Base-by-base conservation (phyloP, 1,140 invertebrate genomes). In the Diabrotica undecimpunctata region DNA sequence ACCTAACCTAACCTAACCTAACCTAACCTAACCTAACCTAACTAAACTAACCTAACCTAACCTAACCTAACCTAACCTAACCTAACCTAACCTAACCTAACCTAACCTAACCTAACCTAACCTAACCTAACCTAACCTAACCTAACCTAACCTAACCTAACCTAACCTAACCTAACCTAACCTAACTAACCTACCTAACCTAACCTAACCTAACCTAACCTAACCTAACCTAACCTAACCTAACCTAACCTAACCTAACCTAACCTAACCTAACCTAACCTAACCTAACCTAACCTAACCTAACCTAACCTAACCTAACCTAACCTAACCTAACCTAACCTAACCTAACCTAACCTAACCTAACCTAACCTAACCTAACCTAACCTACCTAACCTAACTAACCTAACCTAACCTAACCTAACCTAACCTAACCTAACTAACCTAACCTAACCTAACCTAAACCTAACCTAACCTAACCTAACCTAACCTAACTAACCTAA, bases 101-200 rank as follows among this genome's bases (percentile, higher is more conserved):
- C 55, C 55, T 57, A 37, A 57, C 55, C 55, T 57, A 37, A 57
- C 55, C 55, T 57, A 37, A 57, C 55, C 55, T 57, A 37, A 57
- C 55, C 55, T 57, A 57, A 57, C 55, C 55, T 57, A 37, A 57
- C 55, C 55, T 57, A 37, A 57, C 55, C 55, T 57, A 57, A 57
- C 55, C 55, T 57, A 57, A 57, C 55, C 55, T 57, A 57, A 57
- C 55, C 55, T 57, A 57, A 57, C 55, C 55, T 57, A 57, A 57
- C 55, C 55, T 57, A 57, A 57, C 55, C 55, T 57, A 57, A 57
- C 55, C 55, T 57, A 37, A 37, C 55, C 55, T 57, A 37, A 57
- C 55, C 55, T 57, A 57, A 57, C 55, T 57, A 57, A 57, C 55
- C 55, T 57, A 57, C 25, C 55, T 38, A 36, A 57, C 25, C 55